phyloP scores from a whole-genome alignment of 2,888 invertebrate species.

The Venusia cambrica region DNA sequence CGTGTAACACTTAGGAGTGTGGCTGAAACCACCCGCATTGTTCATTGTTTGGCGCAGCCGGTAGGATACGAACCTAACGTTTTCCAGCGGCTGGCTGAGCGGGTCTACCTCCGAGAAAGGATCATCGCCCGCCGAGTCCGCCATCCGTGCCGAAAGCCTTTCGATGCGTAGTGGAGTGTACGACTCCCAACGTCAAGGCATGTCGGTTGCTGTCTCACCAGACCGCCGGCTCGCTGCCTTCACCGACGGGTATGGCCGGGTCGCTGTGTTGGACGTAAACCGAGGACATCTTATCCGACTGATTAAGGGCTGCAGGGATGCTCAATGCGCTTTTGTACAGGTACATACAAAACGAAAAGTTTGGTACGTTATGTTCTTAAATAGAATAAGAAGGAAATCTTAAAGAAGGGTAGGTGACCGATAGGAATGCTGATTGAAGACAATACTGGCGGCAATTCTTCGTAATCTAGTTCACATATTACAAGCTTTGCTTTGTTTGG shows the following conservation, averaged over 20 bases:
- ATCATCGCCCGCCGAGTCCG: constrained; percentile 56
- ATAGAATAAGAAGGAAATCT: no score
- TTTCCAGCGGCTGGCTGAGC: constrained; percentile 68
- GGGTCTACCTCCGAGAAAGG: constrained; percentile 54
- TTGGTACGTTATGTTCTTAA: no score
- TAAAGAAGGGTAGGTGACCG: no score
- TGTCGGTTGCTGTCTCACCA: constrained; percentile 87
- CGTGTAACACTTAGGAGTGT: no score
- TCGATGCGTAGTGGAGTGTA: constrained; percentile 90
- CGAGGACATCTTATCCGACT: constrained; percentile 90
- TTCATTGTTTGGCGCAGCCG: no score
- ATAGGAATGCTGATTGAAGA: no score
- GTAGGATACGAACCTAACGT: no score
- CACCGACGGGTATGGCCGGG: constrained; percentile 93
- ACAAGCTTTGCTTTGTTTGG: no score
- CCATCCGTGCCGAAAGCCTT: constrained; percentile 86
- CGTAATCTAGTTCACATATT: no score
- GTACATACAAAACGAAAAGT: no score
- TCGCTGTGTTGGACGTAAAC: constrained; percentile 91
- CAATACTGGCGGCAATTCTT: no score
- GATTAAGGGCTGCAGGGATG: constrained; percentile 98
- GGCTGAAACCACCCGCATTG: no score
- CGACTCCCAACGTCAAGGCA: constrained; percentile 89
- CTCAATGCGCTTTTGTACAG: constrained; percentile 96
- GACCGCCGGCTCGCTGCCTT: constrained; percentile 89